A percentile compares a stretch with the other conserved stretches of the same genome.
Evolutionary conservation across 2,113 vertebrate genomes (phyloP).

Genomic region (Mixornis gularis): DNA sequence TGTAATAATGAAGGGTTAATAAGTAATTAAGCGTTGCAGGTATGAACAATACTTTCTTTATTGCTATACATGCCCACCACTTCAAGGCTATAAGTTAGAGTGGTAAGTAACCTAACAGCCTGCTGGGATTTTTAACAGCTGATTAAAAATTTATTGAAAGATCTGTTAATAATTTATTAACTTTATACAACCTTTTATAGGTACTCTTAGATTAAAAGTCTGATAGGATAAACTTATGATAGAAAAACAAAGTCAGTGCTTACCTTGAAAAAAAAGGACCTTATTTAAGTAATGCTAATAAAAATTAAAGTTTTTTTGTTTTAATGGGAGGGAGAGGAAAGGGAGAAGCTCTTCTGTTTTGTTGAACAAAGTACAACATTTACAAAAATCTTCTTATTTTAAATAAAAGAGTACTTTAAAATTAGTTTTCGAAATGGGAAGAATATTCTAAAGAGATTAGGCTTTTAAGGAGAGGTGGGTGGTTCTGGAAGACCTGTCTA

Average conservation of each 20-base stretch:
- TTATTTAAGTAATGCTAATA: background rate
- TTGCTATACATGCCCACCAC: background rate
- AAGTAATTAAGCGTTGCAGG: background rate
- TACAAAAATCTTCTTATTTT: background rate
- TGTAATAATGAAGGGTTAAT: background rate
- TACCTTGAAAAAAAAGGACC: background rate
- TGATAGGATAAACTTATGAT: background rate
- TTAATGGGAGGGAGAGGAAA: background rate
- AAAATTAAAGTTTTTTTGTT: background rate
- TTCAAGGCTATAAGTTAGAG: background rate
- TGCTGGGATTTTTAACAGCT: background rate
- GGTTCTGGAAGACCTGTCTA: background rate
- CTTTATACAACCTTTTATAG: background rate
- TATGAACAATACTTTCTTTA: background rate
- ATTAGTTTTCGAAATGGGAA: background rate
- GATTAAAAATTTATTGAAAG: constrained; percentile 6
- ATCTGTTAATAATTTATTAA: background rate
- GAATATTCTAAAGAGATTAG: background rate
- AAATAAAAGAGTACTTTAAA: background rate
- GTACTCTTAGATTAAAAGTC: background rate
- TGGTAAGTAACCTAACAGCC: background rate
- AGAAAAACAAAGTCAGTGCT: background rate
- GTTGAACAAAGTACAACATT: background rate
- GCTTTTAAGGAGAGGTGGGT: background rate
- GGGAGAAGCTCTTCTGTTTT: background rate